These are phyloP conservation scores for Cossypha polioptera DNA, from an alignment of 2,797 vertebrate species.

Conservation along the genomic window DNA sequence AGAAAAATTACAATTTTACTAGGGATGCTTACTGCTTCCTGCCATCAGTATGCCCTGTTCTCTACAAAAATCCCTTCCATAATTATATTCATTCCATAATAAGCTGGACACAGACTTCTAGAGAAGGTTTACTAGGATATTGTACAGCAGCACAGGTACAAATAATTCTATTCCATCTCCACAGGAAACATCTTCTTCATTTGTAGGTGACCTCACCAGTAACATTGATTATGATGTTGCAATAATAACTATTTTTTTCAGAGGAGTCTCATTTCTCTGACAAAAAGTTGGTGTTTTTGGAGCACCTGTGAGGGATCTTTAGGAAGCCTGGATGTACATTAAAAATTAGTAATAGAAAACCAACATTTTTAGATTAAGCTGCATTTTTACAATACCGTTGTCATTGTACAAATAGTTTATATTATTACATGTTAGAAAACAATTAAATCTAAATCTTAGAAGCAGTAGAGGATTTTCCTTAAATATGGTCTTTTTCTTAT, in stretches of 20 bases:
- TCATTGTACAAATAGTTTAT: neutral
- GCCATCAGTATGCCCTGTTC: neutral
- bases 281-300: neutral
- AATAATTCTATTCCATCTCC: neutral
- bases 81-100: neutral
- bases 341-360: neutral
- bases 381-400: fast-evolving
- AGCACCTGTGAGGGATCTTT: neutral
- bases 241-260: neutral
- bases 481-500: neutral
- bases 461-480: neutral
- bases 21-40: neutral
- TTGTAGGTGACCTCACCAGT: neutral
- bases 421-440: neutral
- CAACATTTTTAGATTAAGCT: neutral
- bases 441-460: neutral
- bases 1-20: neutral
- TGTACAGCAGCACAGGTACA: neutral
- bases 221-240: neutral
- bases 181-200: neutral
- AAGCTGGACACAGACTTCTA: neutral
- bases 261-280: neutral
- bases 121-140: neutral
- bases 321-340: neutral
- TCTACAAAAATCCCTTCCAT: neutral